Conservation (phyloP, 2,888 invertebrate species). For the Luperina testacea region DNA sequence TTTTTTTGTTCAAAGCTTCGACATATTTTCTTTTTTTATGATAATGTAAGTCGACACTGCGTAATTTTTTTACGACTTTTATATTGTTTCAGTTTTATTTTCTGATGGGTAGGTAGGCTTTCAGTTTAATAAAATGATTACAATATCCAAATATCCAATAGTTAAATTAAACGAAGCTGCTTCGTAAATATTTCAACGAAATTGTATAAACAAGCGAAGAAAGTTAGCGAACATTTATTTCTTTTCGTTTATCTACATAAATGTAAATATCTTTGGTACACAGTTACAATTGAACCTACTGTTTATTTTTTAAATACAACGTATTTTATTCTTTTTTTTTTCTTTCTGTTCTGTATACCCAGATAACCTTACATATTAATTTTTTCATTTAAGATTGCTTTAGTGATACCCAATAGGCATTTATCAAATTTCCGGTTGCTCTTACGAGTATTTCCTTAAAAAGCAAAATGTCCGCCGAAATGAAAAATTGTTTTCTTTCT, state of each 20-base stretch:
- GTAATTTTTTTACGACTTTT: conserved; percentile 36
- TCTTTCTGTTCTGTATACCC: neutral
- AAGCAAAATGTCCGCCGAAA: conserved; percentile 30
- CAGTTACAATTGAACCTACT: neutral
- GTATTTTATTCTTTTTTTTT: conserved; percentile 1
- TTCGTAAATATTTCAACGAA: neutral
- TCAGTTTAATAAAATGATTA: neutral
- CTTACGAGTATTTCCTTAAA: conserved; percentile 31
- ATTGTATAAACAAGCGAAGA: neutral
- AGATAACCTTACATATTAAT: neutral
- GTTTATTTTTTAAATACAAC: neutral
- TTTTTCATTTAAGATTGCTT: conserved; percentile 33
- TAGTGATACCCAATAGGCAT: conserved; percentile 51
- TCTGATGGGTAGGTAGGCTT: neutral
- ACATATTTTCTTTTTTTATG: conserved; percentile 49
- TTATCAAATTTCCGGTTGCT: conserved; percentile 58
- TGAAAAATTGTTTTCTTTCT: conserved; percentile 30
- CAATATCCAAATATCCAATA: neutral
- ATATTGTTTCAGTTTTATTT: conserved; percentile 7
- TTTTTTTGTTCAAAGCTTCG: conserved; percentile 53
- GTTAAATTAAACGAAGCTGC: neutral
- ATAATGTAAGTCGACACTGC: conserved; percentile 53
- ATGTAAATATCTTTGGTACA: conserved; percentile 21
- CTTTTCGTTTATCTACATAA: conserved; percentile 6
- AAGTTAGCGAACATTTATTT: conserved; percentile 22